Conservation (phyloP, 2,113 vertebrate species). For the Lamprologus sp. region DNA sequence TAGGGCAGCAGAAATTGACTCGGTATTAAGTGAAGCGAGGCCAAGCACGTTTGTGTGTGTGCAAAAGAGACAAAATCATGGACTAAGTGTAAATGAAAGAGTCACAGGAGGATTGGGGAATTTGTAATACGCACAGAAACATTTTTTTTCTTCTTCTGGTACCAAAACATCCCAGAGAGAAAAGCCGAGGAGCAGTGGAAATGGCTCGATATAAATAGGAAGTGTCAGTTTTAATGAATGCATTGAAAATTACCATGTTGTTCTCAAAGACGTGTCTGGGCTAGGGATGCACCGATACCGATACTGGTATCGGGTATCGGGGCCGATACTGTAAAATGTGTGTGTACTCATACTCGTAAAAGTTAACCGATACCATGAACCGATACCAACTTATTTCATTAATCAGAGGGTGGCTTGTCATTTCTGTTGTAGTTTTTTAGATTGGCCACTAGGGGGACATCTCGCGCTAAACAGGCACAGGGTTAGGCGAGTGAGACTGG, state of each 20-base stretch:
- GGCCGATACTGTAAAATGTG: too few relatives aligned
- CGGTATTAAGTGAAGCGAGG: not conserved
- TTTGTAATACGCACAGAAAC: not conserved
- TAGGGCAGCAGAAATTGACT: not conserved
- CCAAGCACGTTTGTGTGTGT: not conserved
- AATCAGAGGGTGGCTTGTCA: too few relatives aligned
- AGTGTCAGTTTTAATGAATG: constrained; percentile 30
- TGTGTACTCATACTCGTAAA: too few relatives aligned
- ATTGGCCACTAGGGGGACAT: too few relatives aligned
- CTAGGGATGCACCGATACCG: not conserved
- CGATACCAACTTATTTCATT: too few relatives aligned
- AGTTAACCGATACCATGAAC: too few relatives aligned
- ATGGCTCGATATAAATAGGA: constrained; percentile 1
- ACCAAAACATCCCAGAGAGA: not conserved
- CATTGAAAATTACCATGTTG: constrained; percentile 6
- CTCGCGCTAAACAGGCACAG: too few relatives aligned
- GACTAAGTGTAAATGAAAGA: not conserved
- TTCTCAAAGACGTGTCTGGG: not conserved
- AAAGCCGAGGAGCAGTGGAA: not conserved
- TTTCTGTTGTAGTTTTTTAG: too few relatives aligned
- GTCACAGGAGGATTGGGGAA: not conserved
- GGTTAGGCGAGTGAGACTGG: accelerated
- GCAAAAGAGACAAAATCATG: not conserved
- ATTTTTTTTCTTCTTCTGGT: not conserved
- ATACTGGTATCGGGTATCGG: too few relatives aligned